Base-by-base conservation (phyloP, 2,113 vertebrate genomes). In the Myiozetetes cayanensis region DNA sequence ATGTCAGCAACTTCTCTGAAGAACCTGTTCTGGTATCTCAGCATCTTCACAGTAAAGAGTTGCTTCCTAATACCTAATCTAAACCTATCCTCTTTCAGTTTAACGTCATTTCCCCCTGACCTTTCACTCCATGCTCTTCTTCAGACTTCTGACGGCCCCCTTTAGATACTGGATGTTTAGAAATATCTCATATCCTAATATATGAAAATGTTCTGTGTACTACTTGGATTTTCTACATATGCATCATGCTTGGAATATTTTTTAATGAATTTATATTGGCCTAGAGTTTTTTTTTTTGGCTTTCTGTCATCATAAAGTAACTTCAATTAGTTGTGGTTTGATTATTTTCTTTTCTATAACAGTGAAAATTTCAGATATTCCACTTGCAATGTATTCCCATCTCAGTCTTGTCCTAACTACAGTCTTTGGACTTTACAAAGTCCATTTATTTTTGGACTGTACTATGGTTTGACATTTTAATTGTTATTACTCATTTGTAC, bases 131-230 rank as follows among this genome's bases (percentile, higher is more conserved):
- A 74, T 11, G 4, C 12, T 15, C 10, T 16, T 50, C 49, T 50
- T 50, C 24, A 25, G 24, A 50, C 4, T 81, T 43, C 23, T 67
- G 6, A n/a, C 46, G 37, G 20, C 8, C 8, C 5, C 37, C 8
- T 41, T 74, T 30, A 52, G 44, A 67, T 20, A 23, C 5, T 39
- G 33, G 8, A 23, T 59, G 10, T 39, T 39, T 74, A 39, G 28
- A 82, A 67, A 39, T 52, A 46, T 21, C 5, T 18, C 24, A 3
- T 0, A 0, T 44, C 21, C 15, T 71, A 71, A 28, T 17, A 8
- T 61, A 67, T 59, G 56, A 31, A 84, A 65, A 87, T 46, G 5
- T 27, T 58, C 7, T 37, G 19, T 80, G 4, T 41, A 25, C 8
- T 75, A 8, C 13, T 39, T 47, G 28, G 47, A 49, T 74, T 66